Base-by-base conservation (phyloP, 2,797 vertebrate genomes). In the Acanthopagrus latus region DNA sequence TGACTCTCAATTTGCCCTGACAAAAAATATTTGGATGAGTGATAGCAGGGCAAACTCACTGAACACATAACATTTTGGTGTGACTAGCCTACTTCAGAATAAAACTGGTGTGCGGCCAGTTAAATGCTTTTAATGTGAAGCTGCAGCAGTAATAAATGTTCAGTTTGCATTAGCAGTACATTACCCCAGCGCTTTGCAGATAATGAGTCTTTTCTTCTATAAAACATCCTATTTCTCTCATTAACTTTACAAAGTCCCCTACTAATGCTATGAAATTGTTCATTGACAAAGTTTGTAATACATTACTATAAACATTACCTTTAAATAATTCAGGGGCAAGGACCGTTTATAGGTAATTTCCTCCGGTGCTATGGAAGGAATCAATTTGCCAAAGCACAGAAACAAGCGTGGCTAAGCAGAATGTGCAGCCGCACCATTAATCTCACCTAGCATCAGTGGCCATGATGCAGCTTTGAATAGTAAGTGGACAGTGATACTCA, bases 361-460 rank as follows among this genome's bases (percentile, higher is more conserved):
- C 54, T 65, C 47, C 21, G 33, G 23, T 64, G 18, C 47, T 69
- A 67, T 83, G 75, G 60, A 74, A 80, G 52, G 17, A 82, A 76
- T 55, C 71, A 51, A 76, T 78, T 76, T 71, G 44, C 59, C 60
- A 54, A 74, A 21, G 25, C 76, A 80, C 41, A 70, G 67, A 82
- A 86, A 87, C 27, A 78, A 79, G 68, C 65, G 0, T 58, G 58
- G 66, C 76, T 41, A 70, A 90, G 86, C 77, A 74, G 55, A 88
- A 82, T 47, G 50, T 69, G 25, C 47, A 17, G 1, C 48, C 16
- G 20, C 23, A 68, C 73, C 80, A 90, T 93, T 91, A 84, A 87
- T 94, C 89, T 86, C 69, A 84, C 66, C 88, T 83, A 81, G 70
- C 57, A 57, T 71, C 51, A 74, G 67, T 3, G 46, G 76, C 74